phyloP scores from a whole-genome alignment of 2,797 vertebrate genomes.

The Hydrophis major region DNA sequence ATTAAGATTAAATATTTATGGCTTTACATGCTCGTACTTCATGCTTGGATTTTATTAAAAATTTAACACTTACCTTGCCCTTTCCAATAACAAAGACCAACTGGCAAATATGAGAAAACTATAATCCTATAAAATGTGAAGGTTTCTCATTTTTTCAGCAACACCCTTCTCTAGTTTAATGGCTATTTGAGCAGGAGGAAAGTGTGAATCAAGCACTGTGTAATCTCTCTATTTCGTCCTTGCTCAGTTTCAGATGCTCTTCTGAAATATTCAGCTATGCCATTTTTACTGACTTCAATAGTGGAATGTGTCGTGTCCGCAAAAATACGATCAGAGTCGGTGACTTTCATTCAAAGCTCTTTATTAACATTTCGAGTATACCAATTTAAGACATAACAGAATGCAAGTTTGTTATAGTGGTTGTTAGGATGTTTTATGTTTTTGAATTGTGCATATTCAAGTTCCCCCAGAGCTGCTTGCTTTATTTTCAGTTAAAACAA shows the following conservation, averaged over 20 bases:
- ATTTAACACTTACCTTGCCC: conserved; percentile 26
- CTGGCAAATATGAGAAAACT: conserved; percentile 36
- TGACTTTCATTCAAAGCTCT: no score
- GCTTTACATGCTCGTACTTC: conserved; percentile 35
- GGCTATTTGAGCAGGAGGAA: accelerated
- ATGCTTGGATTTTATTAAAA: conserved; percentile 37
- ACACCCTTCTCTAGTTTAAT: background rate
- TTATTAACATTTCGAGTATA: no score
- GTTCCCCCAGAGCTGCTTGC: background rate
- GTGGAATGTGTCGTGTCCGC: no score
- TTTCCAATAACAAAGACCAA: conserved; percentile 26
- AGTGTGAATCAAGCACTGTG: background rate
- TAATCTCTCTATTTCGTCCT: background rate
- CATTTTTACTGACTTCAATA: background rate
- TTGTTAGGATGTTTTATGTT: background rate
- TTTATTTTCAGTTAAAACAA: background rate
- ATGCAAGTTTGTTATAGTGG: background rate
- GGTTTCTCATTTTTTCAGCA: background rate
- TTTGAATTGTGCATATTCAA: background rate
- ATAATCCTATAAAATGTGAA: conserved; percentile 29
- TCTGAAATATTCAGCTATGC: background rate
- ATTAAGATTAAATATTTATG: conserved; percentile 47
- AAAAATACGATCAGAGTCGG: no score
- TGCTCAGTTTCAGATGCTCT: background rate
- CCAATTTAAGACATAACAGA: no score